Percentiles rank a stretch among this genome's conserved stretches.
Evolutionary conservation across 2,888 invertebrate species (phyloP).

Genomic region (Rhaphigaster nebulosa): DNA sequence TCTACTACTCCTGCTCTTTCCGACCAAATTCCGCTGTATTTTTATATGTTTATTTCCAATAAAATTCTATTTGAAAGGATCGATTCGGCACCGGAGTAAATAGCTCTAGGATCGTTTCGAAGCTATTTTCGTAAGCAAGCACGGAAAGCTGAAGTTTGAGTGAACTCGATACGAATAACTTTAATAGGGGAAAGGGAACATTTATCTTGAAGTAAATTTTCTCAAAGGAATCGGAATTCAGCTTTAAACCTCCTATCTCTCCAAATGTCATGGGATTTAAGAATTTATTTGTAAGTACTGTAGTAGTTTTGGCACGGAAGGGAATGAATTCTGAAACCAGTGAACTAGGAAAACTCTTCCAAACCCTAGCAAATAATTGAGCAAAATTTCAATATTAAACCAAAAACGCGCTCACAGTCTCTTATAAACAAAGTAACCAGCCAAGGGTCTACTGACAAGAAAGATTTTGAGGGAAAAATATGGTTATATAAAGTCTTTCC

Average conservation of each 20-base stretch:
- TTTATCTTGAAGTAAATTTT: background rate
- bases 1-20: slow-evolving; percentile 4
- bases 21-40: background rate
- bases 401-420: no score
- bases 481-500: no score
- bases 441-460: no score
- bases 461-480: no score
- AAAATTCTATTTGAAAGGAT: background rate
- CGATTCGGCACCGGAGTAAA: background rate
- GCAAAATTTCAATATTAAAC: no score
- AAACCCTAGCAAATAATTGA: no score
- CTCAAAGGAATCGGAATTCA: background rate
- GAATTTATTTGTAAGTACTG: background rate
- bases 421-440: no score
- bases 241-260: background rate
- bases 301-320: background rate
- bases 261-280: background rate
- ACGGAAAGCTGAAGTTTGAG: background rate
- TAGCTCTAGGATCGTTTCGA: background rate
- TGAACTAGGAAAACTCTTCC: no score
- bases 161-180: background rate
- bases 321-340: background rate
- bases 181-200: background rate
- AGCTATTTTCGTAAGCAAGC: background rate
- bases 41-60: background rate